phyloP scores from a whole-genome alignment of 2,797 vertebrate species.

The Mus caroli region DNA sequence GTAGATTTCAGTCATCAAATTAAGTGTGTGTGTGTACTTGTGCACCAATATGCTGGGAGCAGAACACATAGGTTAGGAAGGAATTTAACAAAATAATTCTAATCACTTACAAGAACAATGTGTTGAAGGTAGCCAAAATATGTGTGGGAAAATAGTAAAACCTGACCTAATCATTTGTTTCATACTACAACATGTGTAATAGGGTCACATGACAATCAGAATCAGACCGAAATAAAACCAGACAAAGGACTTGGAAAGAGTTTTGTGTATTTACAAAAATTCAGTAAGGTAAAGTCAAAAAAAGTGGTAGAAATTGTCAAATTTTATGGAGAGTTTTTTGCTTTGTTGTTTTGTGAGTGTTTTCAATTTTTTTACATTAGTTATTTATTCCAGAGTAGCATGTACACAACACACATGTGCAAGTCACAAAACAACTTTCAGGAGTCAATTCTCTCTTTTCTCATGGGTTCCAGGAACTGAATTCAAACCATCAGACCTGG shows the following conservation, averaged over 20 bases:
- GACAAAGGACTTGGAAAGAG: neutral
- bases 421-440: neutral
- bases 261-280: slow-evolving; percentile 7
- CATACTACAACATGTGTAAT: neutral
- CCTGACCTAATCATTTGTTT: neutral
- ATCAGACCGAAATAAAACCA: slow-evolving; percentile 35
- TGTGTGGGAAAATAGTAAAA: neutral
- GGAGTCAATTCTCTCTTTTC: neutral
- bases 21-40: neutral
- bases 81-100: slow-evolving; percentile 26
- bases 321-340: neutral
- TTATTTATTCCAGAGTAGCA: neutral
- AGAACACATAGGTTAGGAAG: neutral
- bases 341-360: neutral
- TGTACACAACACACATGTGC: neutral
- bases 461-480: neutral
- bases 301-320: neutral
- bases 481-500: neutral
- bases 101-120: neutral
- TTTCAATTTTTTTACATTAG: neutral
- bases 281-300: neutral
- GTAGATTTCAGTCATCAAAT: neutral
- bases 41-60: neutral
- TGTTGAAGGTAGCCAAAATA: neutral
- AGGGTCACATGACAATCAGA: neutral